Evolutionary conservation across 2,888 invertebrate genomes (phyloP), one percentile per base, ranked within the genome.

Genomic region (Aleiodes alternator): DNA sequence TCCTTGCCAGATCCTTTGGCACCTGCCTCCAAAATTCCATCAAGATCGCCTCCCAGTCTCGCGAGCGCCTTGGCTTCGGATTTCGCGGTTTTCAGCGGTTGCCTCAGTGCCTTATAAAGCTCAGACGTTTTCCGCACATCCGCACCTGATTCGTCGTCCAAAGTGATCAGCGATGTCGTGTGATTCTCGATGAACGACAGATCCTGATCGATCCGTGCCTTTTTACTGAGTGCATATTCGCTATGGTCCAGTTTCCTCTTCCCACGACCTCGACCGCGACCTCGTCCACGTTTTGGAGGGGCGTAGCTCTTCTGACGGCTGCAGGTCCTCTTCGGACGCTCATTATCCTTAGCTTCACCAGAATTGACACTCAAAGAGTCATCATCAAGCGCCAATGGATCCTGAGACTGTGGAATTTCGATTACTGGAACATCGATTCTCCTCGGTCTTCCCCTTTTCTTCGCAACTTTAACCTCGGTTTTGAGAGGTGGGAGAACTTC

Each of bases 291-390:
- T 80, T 86, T 88, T 7, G 89, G 89, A 8, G 89, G 89, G 1
- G 89, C 89, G 53, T 89, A 89, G 76, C 89, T 89, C 43, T 88
- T 89, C 29, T 88, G 88, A 69, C 81, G 88, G 16, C 89, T 84
- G 64, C 89, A 89, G 6, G 88, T 89, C 78, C 89, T 84, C 31
- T 87, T 86, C 0, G 89, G 89, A 75, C 89, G 83, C 50, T 88
- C 89, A 55, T 82, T 88, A 34, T 88, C 87, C n/a, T 83, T 85
- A 0, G 82, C 81, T 38, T 85, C 84, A 16, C 59, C 69, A n/a
- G 74, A 73, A 8, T 50, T 34, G 1, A 76, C 73, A 29, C 73
- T 34, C 59, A 71, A 78, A 4, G 82, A 76, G 1, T 82, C 31
- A 6, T 87, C 86, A 51, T 89, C 87, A 8, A 88, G 69, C 11